A percentile compares a stretch with the other conserved stretches of the same genome.
Evolutionary conservation across 2,888 invertebrate species (phyloP).

Genomic region (Candidula unifasciata): DNA sequence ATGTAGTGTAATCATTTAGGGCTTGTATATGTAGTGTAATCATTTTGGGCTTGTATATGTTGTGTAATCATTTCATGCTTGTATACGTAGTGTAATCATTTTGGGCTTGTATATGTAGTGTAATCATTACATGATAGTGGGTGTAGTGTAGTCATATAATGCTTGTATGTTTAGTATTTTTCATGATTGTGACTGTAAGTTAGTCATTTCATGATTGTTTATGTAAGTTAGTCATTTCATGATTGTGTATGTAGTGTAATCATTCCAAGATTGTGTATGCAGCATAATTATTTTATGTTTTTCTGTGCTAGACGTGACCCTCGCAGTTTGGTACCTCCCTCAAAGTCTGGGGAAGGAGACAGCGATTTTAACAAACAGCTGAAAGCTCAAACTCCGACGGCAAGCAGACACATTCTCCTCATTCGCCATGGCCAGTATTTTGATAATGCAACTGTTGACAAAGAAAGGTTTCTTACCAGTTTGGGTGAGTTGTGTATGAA

Average conservation of each 20-base stretch:
- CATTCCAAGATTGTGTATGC: background rate
- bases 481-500: conserved; percentile 82
- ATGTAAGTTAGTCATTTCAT: background rate
- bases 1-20: no score
- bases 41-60: no score
- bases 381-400: conserved; percentile 80
- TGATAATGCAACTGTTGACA: conserved; percentile 84
- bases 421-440: conserved; percentile 97
- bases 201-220: background rate
- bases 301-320: conserved; percentile 84
- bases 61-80: no score
- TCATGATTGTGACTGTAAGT: no score
- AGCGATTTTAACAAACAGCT: conserved; percentile 59
- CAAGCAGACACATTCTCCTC: conserved; percentile 89
- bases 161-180: no score
- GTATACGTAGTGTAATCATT: no score
- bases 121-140: no score
- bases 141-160: no score
- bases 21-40: conserved; percentile 38
- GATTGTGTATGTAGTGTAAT: background rate
- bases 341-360: conserved; percentile 62
- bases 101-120: no score
- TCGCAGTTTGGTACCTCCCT: conserved; percentile 84
- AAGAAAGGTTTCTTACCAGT: conserved; percentile 87
- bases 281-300: no score